Evolutionary conservation across 2,888 invertebrate genomes (phyloP).

Genomic region (Lymantria monacha): DNA sequence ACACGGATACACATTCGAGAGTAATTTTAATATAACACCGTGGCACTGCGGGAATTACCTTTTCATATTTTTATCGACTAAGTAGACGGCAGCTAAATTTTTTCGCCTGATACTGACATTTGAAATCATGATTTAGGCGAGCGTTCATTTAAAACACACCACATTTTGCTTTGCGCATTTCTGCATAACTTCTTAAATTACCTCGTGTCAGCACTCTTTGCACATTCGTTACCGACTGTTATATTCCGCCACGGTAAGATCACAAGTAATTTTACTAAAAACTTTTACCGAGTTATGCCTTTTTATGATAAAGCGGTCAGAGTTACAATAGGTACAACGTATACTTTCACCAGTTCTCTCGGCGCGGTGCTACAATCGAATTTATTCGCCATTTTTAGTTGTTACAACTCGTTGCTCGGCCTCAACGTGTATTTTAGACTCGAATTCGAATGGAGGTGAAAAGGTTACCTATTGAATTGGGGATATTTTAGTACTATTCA

Average conservation of each 20-base stretch:
- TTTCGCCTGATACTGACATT: no score
- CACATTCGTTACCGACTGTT: no score
- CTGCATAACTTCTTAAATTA: no score
- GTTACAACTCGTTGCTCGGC: constrained; percentile 9
- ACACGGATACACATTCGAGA: no score
- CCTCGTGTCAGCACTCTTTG: no score
- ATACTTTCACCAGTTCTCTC: constrained; percentile 25
- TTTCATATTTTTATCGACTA: no score
- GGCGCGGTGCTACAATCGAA: constrained; percentile 5
- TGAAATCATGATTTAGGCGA: no score
- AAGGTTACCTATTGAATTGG: constrained; percentile 8
- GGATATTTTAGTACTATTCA: constrained; percentile 3
- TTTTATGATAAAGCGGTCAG: constrained; percentile 32
- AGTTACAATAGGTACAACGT: constrained; percentile 27
- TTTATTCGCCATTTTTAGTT: constrained; percentile 20
- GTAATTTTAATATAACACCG: no score
- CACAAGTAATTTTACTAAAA: constrained; percentile 23
- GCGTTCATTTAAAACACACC: no score
- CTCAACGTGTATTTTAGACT: constrained; percentile 10
- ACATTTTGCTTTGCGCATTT: no score
- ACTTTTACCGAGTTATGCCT: constrained; percentile 31
- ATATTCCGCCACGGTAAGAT: constrained; percentile 3
- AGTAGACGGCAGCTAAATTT: no score
- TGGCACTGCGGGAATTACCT: no score
- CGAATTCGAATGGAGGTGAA: constrained; percentile 3